A percentile compares a stretch with the other conserved stretches of the same genome.
Conservation (phyloP, 2,888 invertebrate species). For the Diadegma fenestrale region DNA sequence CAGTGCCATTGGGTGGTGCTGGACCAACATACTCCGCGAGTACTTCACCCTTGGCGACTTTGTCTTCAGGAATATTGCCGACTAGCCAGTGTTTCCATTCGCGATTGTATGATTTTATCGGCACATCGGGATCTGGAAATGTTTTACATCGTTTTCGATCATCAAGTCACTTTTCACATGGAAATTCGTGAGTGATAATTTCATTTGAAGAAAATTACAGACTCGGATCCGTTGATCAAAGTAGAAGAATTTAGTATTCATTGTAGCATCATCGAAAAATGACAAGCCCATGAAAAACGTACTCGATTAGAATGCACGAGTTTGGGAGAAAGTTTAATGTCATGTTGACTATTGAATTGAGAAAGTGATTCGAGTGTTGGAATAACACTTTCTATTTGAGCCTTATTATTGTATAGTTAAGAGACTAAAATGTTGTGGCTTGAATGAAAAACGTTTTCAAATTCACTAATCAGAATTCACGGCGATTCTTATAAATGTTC, state of each 20-base stretch:
- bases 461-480: background rate
- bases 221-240: background rate
- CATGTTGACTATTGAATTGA: background rate
- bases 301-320: background rate
- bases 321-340: slow-evolving; percentile 1
- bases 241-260: background rate
- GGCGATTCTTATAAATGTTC: background rate
- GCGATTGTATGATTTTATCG: slow-evolving; percentile 80
- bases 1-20: slow-evolving; percentile 80
- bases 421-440: background rate
- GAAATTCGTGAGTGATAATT: background rate
- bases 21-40: slow-evolving; percentile 83
- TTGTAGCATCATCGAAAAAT: background rate
- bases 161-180: background rate
- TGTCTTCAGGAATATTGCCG: slow-evolving; percentile 84
- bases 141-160: background rate
- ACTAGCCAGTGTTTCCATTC: slow-evolving; percentile 84
- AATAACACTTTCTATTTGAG: slow-evolving; percentile 6
- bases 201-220: background rate
- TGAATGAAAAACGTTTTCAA: background rate
- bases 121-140: slow-evolving; percentile 81
- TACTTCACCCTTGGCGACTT: slow-evolving; percentile 82
- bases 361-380: slow-evolving; percentile 1
- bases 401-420: background rate
- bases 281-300: background rate